Base-by-base conservation (phyloP, 2,888 invertebrate genomes). In the Glaucopsyche alexis region DNA sequence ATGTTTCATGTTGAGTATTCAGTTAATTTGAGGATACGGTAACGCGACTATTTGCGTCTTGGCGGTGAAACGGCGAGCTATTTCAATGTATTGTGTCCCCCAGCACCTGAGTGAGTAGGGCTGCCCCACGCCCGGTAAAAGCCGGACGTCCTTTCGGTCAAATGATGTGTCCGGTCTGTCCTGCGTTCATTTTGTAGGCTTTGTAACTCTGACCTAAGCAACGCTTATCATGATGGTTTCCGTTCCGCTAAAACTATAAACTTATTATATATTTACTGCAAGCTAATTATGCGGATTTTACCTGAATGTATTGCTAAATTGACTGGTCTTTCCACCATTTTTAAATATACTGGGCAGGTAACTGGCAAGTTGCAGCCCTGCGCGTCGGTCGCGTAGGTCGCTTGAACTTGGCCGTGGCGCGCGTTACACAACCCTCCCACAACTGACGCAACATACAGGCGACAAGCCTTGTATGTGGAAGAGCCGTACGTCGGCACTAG, bases 51-150 rank as follows among this genome's bases (percentile, higher is more conserved):
- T 60, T 60, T 60, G 29, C 60, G 60, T 60, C 60, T 60, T 60
- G 60, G 60, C 60, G 60, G 60, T 60, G 60, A 60, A 60, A 60
- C 60, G 13, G 60, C 60, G 60, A 7, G 60, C 60, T 60, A 60
- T 60, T 60, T 60, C 60, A 60, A 60, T 60, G 60, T 60, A 60
- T 60, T 60, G 60, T 60, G 60, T 60, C 60, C 60, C 29, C 60
- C 60, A 13, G 60, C 29, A 60, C 60, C 60, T 60, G 60, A 60
- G 13, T 13, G 29, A 6, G 55, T 29, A 60, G 60, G 60, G 60
- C 60, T 60, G 60, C 13, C 14, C 4, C 55, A 16, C 60, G 29
- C 2, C 29, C 60, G 29, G 29, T 13, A 38, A 60, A 13, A 11
- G 19, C 55, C 29, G 29, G 60, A 14, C 29, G 29, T 0, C 55